Conservation (phyloP, 2,888 invertebrate genomes). For the Acrocyrtus sp. region DNA sequence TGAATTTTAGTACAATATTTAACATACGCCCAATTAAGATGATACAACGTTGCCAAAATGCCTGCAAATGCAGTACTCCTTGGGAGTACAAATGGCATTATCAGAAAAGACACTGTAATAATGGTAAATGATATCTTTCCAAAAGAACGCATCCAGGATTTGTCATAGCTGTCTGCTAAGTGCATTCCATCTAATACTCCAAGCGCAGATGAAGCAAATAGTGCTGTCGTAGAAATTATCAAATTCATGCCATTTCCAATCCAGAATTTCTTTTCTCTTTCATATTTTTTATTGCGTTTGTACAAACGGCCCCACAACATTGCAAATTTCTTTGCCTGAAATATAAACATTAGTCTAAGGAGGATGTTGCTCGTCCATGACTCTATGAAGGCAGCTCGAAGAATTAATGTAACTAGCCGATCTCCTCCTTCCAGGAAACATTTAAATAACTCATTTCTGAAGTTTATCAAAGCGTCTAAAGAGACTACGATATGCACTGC, state of each 20-base stretch:
- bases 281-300: not conserved
- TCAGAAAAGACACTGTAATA: not conserved
- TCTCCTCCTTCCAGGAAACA: not conserved
- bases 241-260: not conserved
- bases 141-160: not conserved
- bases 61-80: not conserved
- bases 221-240: not conserved
- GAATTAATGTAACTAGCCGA: not conserved
- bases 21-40: conserved; percentile 3
- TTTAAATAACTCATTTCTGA: not conserved
- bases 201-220: too few species aligned
- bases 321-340: conserved; percentile 17
- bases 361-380: not conserved
- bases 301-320: conserved; percentile 8
- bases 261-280: too few species aligned
- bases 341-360: not conserved
- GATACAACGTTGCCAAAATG: not conserved
- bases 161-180: not conserved
- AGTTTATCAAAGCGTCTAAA: not conserved
- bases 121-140: not conserved
- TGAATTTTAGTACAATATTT: conserved; percentile 11
- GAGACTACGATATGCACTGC: not conserved
- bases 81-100: not conserved
- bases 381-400: not conserved
- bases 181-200: not conserved